Percentiles rank a stretch among this genome's conserved stretches.
These are phyloP conservation scores for Drosophila pandora DNA, from an alignment of 1,140 invertebrate species.

Conservation along the genomic window DNA sequence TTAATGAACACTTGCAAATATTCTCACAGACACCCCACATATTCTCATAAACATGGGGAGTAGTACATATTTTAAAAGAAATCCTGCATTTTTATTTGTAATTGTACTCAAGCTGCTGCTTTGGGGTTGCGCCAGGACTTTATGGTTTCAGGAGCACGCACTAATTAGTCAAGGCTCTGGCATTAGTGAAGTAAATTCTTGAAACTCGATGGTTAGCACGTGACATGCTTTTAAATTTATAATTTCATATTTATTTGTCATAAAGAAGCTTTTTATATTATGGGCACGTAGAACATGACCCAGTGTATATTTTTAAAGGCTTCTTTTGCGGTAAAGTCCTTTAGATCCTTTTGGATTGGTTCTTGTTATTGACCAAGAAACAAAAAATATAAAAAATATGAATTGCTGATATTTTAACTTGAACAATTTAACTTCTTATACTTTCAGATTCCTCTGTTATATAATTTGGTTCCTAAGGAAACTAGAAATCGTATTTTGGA, in stretches of 20 bases:
- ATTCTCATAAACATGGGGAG: background rate
- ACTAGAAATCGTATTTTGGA: background rate
- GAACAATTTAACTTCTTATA: background rate
- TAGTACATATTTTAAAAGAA: slow-evolving; percentile 7
- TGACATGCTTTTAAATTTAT: slow-evolving; percentile 51
- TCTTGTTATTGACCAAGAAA: background rate
- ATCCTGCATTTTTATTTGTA: slow-evolving; percentile 9
- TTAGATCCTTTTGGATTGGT: slow-evolving; percentile 14
- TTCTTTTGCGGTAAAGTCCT: background rate
- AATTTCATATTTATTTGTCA: slow-evolving; percentile 25
- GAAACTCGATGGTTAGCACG: slow-evolving; percentile 37
- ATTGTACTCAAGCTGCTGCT: slow-evolving; percentile 25
- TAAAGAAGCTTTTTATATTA: background rate
- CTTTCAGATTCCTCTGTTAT: background rate
- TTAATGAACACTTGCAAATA: slow-evolving; percentile 54
- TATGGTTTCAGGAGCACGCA: slow-evolving; percentile 19
- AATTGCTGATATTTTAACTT: background rate
- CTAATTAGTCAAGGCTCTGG: slow-evolving; percentile 72
- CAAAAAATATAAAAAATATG: background rate
- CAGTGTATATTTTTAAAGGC: background rate
- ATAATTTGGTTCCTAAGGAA: background rate
- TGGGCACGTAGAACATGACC: slow-evolving; percentile 16
- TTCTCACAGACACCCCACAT: background rate
- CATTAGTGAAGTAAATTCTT: slow-evolving; percentile 37
- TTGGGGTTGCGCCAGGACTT: slow-evolving; percentile 19